Evolutionary conservation across 2,797 vertebrate species (phyloP), one percentile per base, ranked within the genome.

Genomic region (Microcaecilia unicolor): DNA sequence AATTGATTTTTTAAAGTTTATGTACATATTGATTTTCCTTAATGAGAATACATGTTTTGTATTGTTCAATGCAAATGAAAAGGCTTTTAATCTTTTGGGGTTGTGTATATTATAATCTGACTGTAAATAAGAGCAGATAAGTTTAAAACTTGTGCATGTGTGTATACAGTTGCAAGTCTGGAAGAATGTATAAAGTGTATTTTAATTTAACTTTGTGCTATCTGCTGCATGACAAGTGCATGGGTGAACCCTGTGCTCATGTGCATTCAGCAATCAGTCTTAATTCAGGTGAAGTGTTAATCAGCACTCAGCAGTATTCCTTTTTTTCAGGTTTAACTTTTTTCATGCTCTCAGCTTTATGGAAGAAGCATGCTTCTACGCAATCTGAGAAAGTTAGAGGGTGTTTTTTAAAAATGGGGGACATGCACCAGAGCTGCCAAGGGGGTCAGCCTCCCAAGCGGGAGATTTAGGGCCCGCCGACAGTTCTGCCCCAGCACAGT

Each of bases 11-110:
- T 78, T 76, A 79, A 83, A 74, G 69, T 62, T 78, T 64, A 85
- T 96, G 95, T 97, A 98, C 89, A 97, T 95, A 97, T 74, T 89
- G 83, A n/a, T 86, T 97, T 95, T 95, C 87, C 85, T 87, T 90
- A 78, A 93, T 87, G 87, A 92, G 88, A 91, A 88, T 87, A 83
- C 88, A 83, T 93, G 94, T 96, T 97, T 97, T 97, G 90, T 97
- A 97, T 93, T 87, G 87, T 93, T 93, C 76, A 89, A 91, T 69
- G 64, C 59, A 80, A 73, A 84, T 85, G 82, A 78, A 89, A 86
- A 84, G 87, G 48, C 83, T 97, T 95, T 93, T 92, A 90, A 92
- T 90, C 83, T 82, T 84, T 86, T 85, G 84, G 78, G 57, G 52
- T 81, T 79, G 76, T 93, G 91, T 95, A 93, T 91, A 93, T 91